Base-by-base conservation (phyloP, 2,888 invertebrate genomes). In the Steromphala cineraria region DNA sequence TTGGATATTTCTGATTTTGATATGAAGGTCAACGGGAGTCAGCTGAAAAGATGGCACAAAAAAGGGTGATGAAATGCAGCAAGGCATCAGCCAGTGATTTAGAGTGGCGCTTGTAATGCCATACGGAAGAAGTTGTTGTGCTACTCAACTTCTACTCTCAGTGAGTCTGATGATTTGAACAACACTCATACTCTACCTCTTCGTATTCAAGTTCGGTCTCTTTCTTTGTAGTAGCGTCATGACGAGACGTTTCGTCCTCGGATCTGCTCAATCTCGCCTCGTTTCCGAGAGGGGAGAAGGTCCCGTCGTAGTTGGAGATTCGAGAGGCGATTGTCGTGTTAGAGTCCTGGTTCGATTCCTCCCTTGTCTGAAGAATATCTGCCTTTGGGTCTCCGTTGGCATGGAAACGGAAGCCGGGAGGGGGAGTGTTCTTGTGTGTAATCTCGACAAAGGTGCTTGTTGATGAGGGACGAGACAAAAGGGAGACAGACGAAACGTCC, bases 381-480 rank as follows among this genome's bases (percentile, higher is more conserved):
- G 81, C 21, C 79, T 88, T 88, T 10, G 85, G 80, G 2, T 86
- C 83, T 2, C 89, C 89, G 56, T 88, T 85, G 15, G 87, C 82
- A 56, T 85, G 86, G 71, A 86, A 89, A 10, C 89, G 83, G 78
- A 89, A 89, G 28, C 88, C 89, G 10, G 88, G 86, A 0, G 87
- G 82, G n/a, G 84, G 83, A 13, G 79, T 62, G 53, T 81, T 86
- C 2, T 82, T 80, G 28, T 86, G 84, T 2, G 53, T 67, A 19
- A 46, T 15, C 36, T 79, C 71, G 13, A 36, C 71, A 13, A 52
- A 53, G 17, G 5, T 55, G 21, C 15, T 52, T 13, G 19, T 56
- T 17, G 67, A 67, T 19, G 40, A 53, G 53, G 52, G 52, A 19
- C 28, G n/a, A 28, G 56, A 55, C 15, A 55, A 53, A 15, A 40